Percentiles rank a stretch among this genome's conserved stretches.
Conservation (phyloP, 64 coral and sea anemone genomes). For the Montipora capricornis region DNA sequence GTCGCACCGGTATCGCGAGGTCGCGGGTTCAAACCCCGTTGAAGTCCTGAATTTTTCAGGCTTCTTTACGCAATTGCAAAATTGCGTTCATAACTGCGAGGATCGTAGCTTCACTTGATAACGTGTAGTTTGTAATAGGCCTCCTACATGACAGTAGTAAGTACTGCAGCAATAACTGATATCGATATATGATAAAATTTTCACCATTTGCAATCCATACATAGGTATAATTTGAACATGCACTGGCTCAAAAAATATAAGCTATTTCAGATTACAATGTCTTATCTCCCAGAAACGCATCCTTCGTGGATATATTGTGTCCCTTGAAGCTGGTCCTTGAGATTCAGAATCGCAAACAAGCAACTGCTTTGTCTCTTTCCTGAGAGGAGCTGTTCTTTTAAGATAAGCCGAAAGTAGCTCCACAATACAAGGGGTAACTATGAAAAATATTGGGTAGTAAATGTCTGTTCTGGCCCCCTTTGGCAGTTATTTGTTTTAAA, state of each 20-base stretch:
- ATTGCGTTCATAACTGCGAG: no score
- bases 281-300: background rate
- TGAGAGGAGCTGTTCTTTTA: background rate
- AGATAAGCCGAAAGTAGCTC: conserved; percentile 25
- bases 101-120: no score
- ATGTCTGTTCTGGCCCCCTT: conserved; percentile 52
- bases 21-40: no score
- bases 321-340: no score
- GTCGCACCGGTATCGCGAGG: no score
- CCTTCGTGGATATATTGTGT: background rate
- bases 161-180: background rate
- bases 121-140: no score
- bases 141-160: background rate
- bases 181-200: background rate
- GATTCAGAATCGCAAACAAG: no score
- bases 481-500: background rate
- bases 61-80: no score
- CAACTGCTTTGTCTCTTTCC: background rate
- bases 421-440: conserved; percentile 25
- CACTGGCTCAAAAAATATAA: background rate
- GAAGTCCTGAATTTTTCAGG: no score
- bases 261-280: background rate
- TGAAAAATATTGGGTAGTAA: conserved; percentile 12
- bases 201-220: no score
- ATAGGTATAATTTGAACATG: background rate